phyloP scores from a whole-genome alignment of 1,140 invertebrate genomes.

The Panagrolaimus sp. region DNA sequence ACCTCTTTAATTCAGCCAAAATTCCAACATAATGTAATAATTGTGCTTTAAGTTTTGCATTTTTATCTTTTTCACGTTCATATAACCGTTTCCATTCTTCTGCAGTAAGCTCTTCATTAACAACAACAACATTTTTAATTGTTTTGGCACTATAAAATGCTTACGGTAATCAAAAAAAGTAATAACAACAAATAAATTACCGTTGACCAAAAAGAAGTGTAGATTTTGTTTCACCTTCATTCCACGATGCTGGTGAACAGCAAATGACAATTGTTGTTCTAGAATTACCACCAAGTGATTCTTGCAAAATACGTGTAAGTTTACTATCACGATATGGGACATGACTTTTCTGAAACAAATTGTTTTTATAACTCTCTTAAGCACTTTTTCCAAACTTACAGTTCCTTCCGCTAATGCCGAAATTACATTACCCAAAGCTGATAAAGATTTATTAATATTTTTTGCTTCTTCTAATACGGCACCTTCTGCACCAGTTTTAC shows the following conservation, averaged over 20 bases:
- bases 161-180: not conserved
- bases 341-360: slow-evolving; percentile 75
- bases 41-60: slow-evolving; percentile 77
- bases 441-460: slow-evolving; percentile 98
- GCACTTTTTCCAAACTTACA: slow-evolving; percentile 59
- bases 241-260: slow-evolving; percentile 98
- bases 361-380: not conserved
- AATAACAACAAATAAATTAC: not conserved
- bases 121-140: slow-evolving; percentile 97
- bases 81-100: slow-evolving; percentile 99
- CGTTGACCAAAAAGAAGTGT: slow-evolving; percentile 95
- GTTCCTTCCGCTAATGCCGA: slow-evolving; percentile 96
- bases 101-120: slow-evolving; percentile 97
- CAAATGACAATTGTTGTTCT: slow-evolving; percentile 98
- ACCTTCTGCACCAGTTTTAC: slow-evolving; percentile 98
- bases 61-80: slow-evolving; percentile 79
- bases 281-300: slow-evolving; percentile 96
- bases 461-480: slow-evolving; percentile 97
- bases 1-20: slow-evolving; percentile 75
- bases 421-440: slow-evolving; percentile 97
- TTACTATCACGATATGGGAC: slow-evolving; percentile 99
- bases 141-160: slow-evolving; percentile 73
- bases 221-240: slow-evolving; percentile 97
- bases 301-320: slow-evolving; percentile 94
- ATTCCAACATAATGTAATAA: slow-evolving; percentile 71